Conservation (phyloP, 2,888 invertebrate species). For the Clusia tigrina region DNA sequence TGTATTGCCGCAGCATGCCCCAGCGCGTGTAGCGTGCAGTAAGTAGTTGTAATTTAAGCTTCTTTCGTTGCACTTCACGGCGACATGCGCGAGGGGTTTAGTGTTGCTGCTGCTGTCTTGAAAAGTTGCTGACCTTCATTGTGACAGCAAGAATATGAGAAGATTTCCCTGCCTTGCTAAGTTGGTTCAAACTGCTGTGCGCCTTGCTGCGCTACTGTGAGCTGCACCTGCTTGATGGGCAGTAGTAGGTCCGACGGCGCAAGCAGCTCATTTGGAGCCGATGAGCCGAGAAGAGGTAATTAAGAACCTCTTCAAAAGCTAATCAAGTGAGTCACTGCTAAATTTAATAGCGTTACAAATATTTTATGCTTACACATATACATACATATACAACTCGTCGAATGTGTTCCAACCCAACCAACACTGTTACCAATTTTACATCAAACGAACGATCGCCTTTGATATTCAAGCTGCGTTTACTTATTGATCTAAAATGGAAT, state of each 20-base stretch:
- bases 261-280: background rate
- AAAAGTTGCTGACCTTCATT: conserved; percentile 51
- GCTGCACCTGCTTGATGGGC: conserved; percentile 7
- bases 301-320: conserved; percentile 19
- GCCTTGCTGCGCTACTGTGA: background rate
- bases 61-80: conserved; percentile 24
- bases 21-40: background rate
- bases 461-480: no score
- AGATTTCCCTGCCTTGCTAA: background rate
- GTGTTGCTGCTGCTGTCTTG: conserved; percentile 9
- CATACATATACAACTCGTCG: no score
- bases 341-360: no score
- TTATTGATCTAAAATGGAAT: no score
- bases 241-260: background rate
- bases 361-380: no score
- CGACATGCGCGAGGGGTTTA: conserved; percentile 9
- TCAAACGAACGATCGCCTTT: no score
- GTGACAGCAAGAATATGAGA: conserved; percentile 22
- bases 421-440: no score
- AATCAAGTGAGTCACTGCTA: no score
- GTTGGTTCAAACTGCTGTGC: background rate
- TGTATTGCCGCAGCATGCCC: no score
- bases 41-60: conserved; percentile 28
- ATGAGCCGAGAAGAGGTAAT: conserved; percentile 20
- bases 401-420: no score